Base-by-base conservation (phyloP, 2,113 vertebrate genomes). In the Todiramphus chloris region DNA sequence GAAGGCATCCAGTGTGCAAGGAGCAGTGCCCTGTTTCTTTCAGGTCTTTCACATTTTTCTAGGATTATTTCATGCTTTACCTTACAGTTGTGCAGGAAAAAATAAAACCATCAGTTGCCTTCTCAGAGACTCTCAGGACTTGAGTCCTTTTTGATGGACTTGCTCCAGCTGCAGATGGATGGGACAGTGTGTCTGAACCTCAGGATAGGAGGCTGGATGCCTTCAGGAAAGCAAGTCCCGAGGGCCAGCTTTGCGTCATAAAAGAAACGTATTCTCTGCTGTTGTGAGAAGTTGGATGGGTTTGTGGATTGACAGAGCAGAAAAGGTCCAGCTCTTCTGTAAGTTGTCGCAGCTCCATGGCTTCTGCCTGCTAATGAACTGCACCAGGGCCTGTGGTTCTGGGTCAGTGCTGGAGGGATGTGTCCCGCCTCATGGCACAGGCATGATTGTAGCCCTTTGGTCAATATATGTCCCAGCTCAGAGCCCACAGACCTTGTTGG, bases 21-120 rank as follows among this genome's bases (percentile, higher is more conserved):
- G 77, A 73, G 83, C 63, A 60, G 16, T 75, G 83, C 53, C 86
- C 66, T 41, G 30, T n/a, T 94, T 68, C 86, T 83, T 30, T 31
- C 66, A 53, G 25, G 69, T 62, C 77, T 92, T 82, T 19, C 12
- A 20, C 30, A 21, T 95, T 95, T 89, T 90, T 87, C 69, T 75
- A 7, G 41, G 33, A 6, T 84, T 84, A 25, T 81, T 92, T 87
- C 41, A 60, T 60, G 48, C 48, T 75, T 84, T 53, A 62, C 53
- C 28, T 79, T 58, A 68, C 2, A 77, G 13, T 72, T 95, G n/a
- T 6, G 28, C 27, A 60, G 37, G 25, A 18, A 6, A 13, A 28
- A 35, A 14, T 14, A 56, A 58, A 51, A 27, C 24, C 16, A 16
- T 70, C 1, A 2, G 12, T 23, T 55, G 44, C 46, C 15, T 81